Evolutionary conservation across 2,888 invertebrate genomes (phyloP), one percentile per base, ranked within the genome.

Genomic region (Germaria angustata): DNA sequence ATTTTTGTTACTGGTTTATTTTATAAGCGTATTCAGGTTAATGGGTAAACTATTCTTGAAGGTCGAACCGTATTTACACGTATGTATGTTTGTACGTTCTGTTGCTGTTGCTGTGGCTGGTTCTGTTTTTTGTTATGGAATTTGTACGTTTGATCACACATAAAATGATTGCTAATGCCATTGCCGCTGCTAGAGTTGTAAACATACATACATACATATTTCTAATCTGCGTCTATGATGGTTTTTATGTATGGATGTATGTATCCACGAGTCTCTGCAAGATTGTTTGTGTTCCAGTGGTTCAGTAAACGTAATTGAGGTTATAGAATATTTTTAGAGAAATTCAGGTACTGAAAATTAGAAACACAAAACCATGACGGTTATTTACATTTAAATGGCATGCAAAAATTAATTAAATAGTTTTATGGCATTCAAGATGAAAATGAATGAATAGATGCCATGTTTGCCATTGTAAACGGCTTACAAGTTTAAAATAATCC

Each of bases 11-110:
- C 78, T 78, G 78, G 79, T 75, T 75, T 65, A 72, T 68, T 69
- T 69, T 59, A 66, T 34, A 34, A 66, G 24, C 57, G 13, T 79
- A 82, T 82, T 82, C 75, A 82, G 82, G 82, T 82, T 82, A 82
- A 79, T 82, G 82, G 79, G 79, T 82, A 79, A 79, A 71, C 79
- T 82, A 76, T 71, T 79, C 71, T 79, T 82, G 82, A 82, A 82
- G 82, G 82, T 82, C 82, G 82, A 59, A 69, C 9, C 34, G 51
- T 63, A 77, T 61, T 77, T 77, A 53, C 41, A n/a, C 34, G n/a
- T 57, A 13, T 61, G 32, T 22, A n/a, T 57, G 41, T 11, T 34
- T 15, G 13, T n/a, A n/a, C n/a, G n/a, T n/a, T n/a, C n/a, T n/a
- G 17, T 51, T 7, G 41, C 20, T 28, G 22, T 8, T 28, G 49